Evolutionary conservation across 2,113 vertebrate genomes (phyloP).

Genomic region (Pampusana beccarii): DNA sequence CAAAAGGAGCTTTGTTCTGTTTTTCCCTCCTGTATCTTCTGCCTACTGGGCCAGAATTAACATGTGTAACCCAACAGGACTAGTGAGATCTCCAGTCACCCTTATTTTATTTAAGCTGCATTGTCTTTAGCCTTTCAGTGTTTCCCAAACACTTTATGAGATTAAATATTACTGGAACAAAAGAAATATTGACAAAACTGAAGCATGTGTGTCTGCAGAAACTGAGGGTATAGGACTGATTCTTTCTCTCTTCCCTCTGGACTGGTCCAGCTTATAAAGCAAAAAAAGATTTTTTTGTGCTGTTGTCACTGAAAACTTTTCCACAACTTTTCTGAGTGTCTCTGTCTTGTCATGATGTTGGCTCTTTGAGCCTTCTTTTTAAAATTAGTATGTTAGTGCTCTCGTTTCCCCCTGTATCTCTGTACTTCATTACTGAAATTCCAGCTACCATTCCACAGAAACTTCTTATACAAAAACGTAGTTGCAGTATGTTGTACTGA

Average conservation of each 20-base stretch:
- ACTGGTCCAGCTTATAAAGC: neutral
- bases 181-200: neutral
- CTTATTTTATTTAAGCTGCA: neutral
- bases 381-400: neutral
- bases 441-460: neutral
- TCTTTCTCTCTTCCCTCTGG: neutral
- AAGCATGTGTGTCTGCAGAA: neutral
- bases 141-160: neutral
- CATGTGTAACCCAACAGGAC: neutral
- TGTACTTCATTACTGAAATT: neutral
- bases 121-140: neutral
- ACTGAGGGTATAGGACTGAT: neutral
- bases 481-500: neutral
- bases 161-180: neutral
- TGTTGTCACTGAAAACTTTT: neutral
- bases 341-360: neutral
- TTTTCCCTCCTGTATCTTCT: neutral
- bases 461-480: neutral
- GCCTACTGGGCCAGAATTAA: neutral
- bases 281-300: neutral
- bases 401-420: neutral
- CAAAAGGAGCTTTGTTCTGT: constrained; percentile 30
- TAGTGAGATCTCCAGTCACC: neutral
- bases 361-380: neutral
- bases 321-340: neutral